These are phyloP conservation scores for Metacarcinus magister DNA, from an alignment of 2,888 invertebrate genomes.

Conservation along the genomic window DNA sequence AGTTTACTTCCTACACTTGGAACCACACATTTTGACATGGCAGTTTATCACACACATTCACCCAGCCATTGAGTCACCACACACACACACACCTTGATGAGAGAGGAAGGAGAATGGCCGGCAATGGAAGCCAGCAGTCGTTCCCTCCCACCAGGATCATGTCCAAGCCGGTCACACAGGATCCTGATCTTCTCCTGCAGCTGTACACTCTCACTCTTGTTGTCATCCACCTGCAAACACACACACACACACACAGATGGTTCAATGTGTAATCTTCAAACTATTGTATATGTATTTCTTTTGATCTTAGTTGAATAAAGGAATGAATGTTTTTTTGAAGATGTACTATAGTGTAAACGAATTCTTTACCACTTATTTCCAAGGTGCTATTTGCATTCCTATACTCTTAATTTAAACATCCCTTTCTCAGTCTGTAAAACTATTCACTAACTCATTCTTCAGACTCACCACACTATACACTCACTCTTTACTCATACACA, in stretches of 20 bases:
- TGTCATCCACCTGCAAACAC: slow-evolving; percentile 7
- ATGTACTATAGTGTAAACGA: too few relatives aligned
- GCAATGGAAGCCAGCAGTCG: not conserved
- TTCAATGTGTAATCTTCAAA: not conserved
- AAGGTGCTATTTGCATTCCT: too few relatives aligned
- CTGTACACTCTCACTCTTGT: not conserved
- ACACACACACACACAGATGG: not conserved
- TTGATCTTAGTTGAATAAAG: not conserved
- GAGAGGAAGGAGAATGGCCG: slow-evolving; percentile 16
- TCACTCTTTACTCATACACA: not conserved
- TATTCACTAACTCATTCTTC: not conserved
- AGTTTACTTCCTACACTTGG: too few relatives aligned
- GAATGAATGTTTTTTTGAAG: not conserved
- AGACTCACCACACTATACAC: not conserved
- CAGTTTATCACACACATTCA: too few relatives aligned
- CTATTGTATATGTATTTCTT: not conserved
- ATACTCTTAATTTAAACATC: too few relatives aligned
- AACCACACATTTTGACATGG: not conserved
- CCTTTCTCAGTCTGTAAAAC: too few relatives aligned
- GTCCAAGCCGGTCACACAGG: not conserved
- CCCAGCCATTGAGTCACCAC: too few relatives aligned
- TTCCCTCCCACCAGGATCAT: slow-evolving; percentile 1
- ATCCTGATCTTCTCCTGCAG: slow-evolving; percentile 18
- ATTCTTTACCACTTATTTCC: too few relatives aligned
- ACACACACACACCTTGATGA: not conserved